Conservation (phyloP, 2,888 invertebrate genomes). For the Callinectes sapidus region DNA sequence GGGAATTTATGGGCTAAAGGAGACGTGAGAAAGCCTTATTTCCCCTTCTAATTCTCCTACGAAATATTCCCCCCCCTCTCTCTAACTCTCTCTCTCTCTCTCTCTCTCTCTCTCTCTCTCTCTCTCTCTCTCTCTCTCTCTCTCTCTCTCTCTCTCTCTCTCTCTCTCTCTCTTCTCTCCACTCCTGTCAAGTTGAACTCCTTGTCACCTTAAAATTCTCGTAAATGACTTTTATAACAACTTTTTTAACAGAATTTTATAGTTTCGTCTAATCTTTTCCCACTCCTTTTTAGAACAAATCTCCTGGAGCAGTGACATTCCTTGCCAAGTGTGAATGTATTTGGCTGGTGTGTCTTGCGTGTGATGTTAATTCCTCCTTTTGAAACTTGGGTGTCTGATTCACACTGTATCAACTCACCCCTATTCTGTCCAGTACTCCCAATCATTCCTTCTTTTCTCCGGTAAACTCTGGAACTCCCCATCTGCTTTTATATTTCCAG, state of each 20-base stretch:
- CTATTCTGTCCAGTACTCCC: no score
- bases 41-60: no score
- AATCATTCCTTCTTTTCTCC: no score
- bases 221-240: not conserved
- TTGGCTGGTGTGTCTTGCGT: not conserved
- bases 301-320: not conserved
- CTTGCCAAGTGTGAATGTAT: not conserved
- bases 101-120: not conserved
- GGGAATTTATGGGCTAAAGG: no score
- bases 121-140: conserved; percentile 1
- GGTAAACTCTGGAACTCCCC: no score
- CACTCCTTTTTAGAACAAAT: not conserved
- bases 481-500: no score
- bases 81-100: no score
- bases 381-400: not conserved
- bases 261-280: not conserved
- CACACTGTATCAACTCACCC: no score
- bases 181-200: not conserved
- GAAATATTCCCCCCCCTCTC: no score
- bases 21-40: no score
- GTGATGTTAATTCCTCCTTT: not conserved
- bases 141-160: conserved; percentile 1
- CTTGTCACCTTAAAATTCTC: not conserved
- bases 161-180: not conserved
- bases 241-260: not conserved